A percentile compares a stretch with the other conserved stretches of the same genome.
Conservation (phyloP, 2,888 invertebrate genomes). For the Protophormia terraenovae region DNA sequence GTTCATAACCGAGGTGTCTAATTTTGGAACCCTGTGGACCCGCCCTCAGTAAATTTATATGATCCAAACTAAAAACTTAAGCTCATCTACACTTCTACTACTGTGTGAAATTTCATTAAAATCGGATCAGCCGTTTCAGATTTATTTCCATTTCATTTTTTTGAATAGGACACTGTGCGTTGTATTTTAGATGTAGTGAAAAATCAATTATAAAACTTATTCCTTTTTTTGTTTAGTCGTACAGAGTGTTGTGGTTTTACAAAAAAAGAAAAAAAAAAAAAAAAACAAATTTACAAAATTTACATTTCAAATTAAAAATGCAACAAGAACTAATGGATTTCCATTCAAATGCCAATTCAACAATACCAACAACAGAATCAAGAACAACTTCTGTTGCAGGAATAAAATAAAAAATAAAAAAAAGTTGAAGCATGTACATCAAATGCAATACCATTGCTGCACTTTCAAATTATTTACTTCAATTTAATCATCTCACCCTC, state of each 20-base stretch:
- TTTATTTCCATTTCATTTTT: too few relatives aligned
- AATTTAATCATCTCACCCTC: slow-evolving; percentile 10
- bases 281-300: slow-evolving; percentile 58
- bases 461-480: slow-evolving; percentile 52
- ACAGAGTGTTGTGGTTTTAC: slow-evolving; percentile 55
- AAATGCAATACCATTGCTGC: slow-evolving; percentile 25
- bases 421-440: slow-evolving; percentile 49
- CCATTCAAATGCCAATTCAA: slow-evolving; percentile 58
- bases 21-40: too few relatives aligned
- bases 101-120: too few relatives aligned
- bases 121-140: too few relatives aligned
- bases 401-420: background rate
- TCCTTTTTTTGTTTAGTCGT: slow-evolving; percentile 8
- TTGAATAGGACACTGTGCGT: too few relatives aligned
- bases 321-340: slow-evolving; percentile 68
- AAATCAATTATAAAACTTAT: slow-evolving; percentile 66
- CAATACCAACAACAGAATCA: slow-evolving; percentile 29
- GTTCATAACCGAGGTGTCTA: too few relatives aligned
- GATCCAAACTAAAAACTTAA: too few relatives aligned
- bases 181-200: slow-evolving; percentile 13
- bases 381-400: slow-evolving; percentile 11
- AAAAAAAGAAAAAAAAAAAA: background rate
- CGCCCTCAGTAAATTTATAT: too few relatives aligned
- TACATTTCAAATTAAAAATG: slow-evolving; percentile 68
- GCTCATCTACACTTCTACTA: background rate